Conservation (phyloP, 2,888 invertebrate genomes). For the Drosophila limbata region DNA sequence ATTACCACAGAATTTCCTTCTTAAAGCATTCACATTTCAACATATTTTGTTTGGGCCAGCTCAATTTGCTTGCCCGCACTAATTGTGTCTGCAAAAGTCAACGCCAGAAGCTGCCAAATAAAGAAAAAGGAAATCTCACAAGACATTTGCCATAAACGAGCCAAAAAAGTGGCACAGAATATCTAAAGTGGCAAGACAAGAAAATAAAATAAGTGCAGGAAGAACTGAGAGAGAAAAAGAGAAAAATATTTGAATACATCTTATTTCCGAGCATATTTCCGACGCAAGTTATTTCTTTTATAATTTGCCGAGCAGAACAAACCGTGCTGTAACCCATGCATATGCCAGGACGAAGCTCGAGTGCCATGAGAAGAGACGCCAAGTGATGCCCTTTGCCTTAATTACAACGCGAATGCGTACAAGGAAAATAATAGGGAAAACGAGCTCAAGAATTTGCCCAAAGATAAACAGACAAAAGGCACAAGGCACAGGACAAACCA, state of each 20-base stretch:
- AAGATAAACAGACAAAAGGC: slow-evolving; percentile 80
- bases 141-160: slow-evolving; percentile 27
- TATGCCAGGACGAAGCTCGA: slow-evolving; percentile 21
- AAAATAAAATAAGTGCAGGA: not conserved
- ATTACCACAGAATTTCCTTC: not conserved
- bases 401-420: slow-evolving; percentile 62
- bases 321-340: slow-evolving; percentile 27
- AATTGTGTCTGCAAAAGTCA: slow-evolving; percentile 53
- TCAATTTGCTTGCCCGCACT: slow-evolving; percentile 30
- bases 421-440: slow-evolving; percentile 65
- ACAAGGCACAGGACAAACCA: slow-evolving; percentile 39
- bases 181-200: slow-evolving; percentile 21
- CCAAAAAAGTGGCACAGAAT: slow-evolving; percentile 17
- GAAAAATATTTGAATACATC: slow-evolving; percentile 48
- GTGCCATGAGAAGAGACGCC: slow-evolving; percentile 17
- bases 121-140: slow-evolving; percentile 32
- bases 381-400: slow-evolving; percentile 55
- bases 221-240: slow-evolving; percentile 5
- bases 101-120: slow-evolving; percentile 47
- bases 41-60: slow-evolving; percentile 24
- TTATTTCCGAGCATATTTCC: slow-evolving; percentile 51
- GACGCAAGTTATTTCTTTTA: slow-evolving; percentile 55
- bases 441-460: slow-evolving; percentile 59
- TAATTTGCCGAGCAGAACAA: slow-evolving; percentile 38
- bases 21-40: slow-evolving; percentile 12